Base-by-base conservation (phyloP, 2,888 invertebrate species). In the Thera obeliscata region DNA sequence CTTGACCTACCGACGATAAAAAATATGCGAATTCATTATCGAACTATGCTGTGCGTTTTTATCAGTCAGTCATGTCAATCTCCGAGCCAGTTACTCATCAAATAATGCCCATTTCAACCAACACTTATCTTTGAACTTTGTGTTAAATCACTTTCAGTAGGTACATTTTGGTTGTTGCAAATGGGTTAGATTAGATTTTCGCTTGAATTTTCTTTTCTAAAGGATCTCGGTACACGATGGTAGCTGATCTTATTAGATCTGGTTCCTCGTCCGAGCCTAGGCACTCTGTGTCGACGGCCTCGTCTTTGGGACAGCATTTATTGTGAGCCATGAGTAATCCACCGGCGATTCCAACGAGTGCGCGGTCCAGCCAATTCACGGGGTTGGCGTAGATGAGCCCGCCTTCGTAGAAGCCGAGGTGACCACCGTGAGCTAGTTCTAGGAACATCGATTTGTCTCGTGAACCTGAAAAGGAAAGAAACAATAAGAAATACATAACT, bases 351-450 rank as follows among this genome's bases (percentile, higher is more conserved):
- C 97, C 96, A 1, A 98, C 96, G n/a, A 98, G 91, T 0, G 98
- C 96, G 56, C 97, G 95, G 91, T 99, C 98, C 69, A 98, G 91
- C 99, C 99, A 99, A 68, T 98, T 98, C 66, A 98, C 96, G 0
- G 97, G 97, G 83, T 98, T 97, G 0, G 98, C 98, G 87, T 97
- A 96, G 1, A 98, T 84, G 38, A 96, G 89, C 22, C 98, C 98
- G 8, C 98, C 98, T 90, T 99, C 98, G 86, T 98, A 98, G 90
- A 98, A 99, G 33, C 98, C 99, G 74, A 99, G 94, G 89, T 99
- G 99, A 3, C 99, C 99, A 9, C 99, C 99, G 86, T 98, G 98
- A 8, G 97, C 96, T 36, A 98, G 91, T 85, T 97, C 96, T 64
- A 98, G 91, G 82, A 96, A 98, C 77, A 98, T 94, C 2, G 95